Percentiles rank a stretch among this genome's conserved stretches.
phyloP scores from a whole-genome alignment of 2,797 vertebrate species.

The Furcifer pardalis region DNA sequence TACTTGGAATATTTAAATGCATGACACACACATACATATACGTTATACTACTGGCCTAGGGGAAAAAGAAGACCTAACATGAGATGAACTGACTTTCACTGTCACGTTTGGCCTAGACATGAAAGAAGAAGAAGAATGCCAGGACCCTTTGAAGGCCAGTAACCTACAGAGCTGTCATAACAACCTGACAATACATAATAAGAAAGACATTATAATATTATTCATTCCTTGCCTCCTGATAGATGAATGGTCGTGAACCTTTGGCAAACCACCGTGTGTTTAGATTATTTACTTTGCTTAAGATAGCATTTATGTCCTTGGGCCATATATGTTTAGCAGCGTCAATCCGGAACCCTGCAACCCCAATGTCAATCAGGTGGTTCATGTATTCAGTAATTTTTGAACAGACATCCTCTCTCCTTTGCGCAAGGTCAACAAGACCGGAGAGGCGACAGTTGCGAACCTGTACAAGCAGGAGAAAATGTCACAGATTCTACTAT shows the following conservation, averaged over 20 bases:
- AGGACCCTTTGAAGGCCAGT: neutral
- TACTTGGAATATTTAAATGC: neutral
- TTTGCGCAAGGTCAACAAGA: conserved; percentile 89
- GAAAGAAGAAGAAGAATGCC: too few species aligned
- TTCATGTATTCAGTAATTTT: conserved; percentile 83
- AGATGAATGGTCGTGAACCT: conserved; percentile 86
- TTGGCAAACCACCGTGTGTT: conserved; percentile 83
- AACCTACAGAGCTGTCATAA: neutral
- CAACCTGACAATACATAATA: neutral
- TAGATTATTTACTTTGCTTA: conserved; percentile 80
- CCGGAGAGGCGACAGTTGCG: conserved; percentile 85
- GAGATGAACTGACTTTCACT: neutral
- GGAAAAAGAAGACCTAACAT: neutral
- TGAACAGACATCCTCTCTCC: conserved; percentile 84
- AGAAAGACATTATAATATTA: neutral
- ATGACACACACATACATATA: too few species aligned
- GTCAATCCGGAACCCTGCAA: conserved; percentile 93
- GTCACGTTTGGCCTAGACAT: too few species aligned
- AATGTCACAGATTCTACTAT: neutral
- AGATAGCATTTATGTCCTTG: conserved; percentile 81
- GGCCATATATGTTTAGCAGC: conserved; percentile 96
- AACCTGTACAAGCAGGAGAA: conserved; percentile 74
- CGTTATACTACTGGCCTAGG: too few species aligned
- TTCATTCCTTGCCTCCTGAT: conserved; percentile 84
- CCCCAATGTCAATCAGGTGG: conserved; percentile 84